Evolutionary conservation across 1,140 invertebrate genomes (phyloP), one percentile per base, ranked within the genome.

Genomic region (honey bee (Apis mellifera)): DNA sequence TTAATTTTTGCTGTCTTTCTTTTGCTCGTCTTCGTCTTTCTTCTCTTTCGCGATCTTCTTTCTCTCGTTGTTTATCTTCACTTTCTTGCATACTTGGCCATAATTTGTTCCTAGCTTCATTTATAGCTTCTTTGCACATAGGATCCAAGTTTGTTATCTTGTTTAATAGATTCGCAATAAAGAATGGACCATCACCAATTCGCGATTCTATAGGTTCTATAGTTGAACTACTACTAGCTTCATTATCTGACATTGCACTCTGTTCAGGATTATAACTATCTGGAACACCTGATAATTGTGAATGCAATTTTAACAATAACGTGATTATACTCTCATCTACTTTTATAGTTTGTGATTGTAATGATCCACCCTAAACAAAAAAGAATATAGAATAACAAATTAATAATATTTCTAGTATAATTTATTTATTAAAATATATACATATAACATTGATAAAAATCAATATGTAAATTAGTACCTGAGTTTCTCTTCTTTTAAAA

Each of bases 301-400:
- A 97, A 93, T 99, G 98, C n/a, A 99, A 94, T 92, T 98, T 98
- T 15, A 99, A 94, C 42, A 99, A 94, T 59, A 99, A 94, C 0
- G 98, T 98, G 84, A 99, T 96, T 73, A 99, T 98, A 81, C 97
- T 99, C 93, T 99, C 98, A 87, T 98, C 97, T 23, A 97, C 95
- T 77, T 96, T 95, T 13, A 91, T 87, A 1, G 90, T 86, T 78
- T 93, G 91, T 9, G 92, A 90, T 66, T 92, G 90, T 13, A 80
- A 55, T 9, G 57, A 26, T 52, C 79, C 83, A 42, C 48, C 55
- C 86, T 88, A 11, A 32, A 66, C 1, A 70, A 7, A 57, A 62
- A 15, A 75, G 2, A 84, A n/a, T 59, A 9, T 12, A 26, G 17
- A 32, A 32, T 74, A 12, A 52, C 17, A 11, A 55, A 54, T 15